phyloP scores from a whole-genome alignment of 2,113 vertebrate species.

The Gasterosteus nipponicus region DNA sequence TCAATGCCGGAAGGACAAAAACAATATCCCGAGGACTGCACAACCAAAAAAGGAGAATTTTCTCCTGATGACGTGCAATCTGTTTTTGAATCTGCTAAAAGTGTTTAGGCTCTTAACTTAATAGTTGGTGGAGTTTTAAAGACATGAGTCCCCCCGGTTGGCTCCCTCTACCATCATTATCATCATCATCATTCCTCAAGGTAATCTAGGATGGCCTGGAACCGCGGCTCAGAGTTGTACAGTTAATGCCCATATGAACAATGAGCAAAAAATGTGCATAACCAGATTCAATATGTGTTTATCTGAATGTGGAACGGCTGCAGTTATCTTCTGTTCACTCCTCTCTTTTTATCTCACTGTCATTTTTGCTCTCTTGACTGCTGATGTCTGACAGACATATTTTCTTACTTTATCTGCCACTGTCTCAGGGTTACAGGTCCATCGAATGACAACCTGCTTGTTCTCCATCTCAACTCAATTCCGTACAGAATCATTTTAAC shows the following conservation, averaged over 20 bases:
- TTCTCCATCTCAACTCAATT: not conserved
- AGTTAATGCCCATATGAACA: constrained; percentile 20
- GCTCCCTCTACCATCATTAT: constrained; percentile 43
- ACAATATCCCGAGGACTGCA: not conserved
- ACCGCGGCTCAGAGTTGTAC: constrained; percentile 39
- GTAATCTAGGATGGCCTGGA: constrained; percentile 64
- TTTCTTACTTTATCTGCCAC: not conserved
- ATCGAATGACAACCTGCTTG: not conserved
- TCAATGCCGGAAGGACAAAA: not conserved
- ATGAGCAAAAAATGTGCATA: constrained; percentile 34
- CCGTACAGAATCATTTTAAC: not conserved
- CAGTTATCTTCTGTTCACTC: not conserved
- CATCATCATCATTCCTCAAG: constrained; percentile 55
- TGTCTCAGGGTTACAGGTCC: constrained; percentile 26
- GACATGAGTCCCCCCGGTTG: constrained; percentile 30
- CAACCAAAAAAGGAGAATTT: constrained; percentile 43
- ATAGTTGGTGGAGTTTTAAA: constrained; percentile 52
- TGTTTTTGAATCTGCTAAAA: constrained; percentile 41
- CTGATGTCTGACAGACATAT: not conserved
- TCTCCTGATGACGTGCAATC: constrained; percentile 22
- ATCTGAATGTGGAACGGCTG: constrained; percentile 3
- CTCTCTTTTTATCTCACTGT: constrained; percentile 6
- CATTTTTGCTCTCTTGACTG: not conserved
- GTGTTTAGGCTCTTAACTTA: constrained; percentile 44
- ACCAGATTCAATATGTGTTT: constrained; percentile 33